Conservation (phyloP, 2,113 vertebrate species). For the Neodontobutis hainanensis region DNA sequence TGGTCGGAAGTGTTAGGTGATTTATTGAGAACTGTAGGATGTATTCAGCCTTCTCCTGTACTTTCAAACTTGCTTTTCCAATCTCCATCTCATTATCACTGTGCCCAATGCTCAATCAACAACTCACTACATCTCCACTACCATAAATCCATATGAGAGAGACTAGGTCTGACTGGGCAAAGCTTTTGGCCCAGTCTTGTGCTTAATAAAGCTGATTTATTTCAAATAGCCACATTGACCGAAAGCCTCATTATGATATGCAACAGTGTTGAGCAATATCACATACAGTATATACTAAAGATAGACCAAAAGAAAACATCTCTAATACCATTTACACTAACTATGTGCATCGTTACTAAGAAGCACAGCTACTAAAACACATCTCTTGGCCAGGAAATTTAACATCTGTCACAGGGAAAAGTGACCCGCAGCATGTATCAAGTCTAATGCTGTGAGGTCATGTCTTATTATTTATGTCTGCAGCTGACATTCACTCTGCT, state of each 20-base stretch:
- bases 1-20: conserved; percentile 55
- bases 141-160: conserved; percentile 65
- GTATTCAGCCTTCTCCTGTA: conserved; percentile 61
- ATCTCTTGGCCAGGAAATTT: conserved; percentile 49
- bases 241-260: conserved; percentile 49
- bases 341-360: conserved; percentile 64
- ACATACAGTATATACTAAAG: conserved; percentile 34
- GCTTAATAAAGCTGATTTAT: conserved; percentile 73
- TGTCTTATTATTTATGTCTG: conserved; percentile 66
- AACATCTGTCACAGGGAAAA: conserved; percentile 57
- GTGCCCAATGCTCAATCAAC: conserved; percentile 67
- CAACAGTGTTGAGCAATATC: conserved; percentile 39
- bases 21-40: conserved; percentile 64
- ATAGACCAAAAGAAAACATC: conserved; percentile 27
- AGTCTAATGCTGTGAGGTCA: conserved; percentile 65
- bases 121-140: conserved; percentile 57
- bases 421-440: conserved; percentile 66
- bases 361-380: conserved; percentile 59
- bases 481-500: conserved; percentile 17
- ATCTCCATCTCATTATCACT: conserved; percentile 78
- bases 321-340: conserved; percentile 61
- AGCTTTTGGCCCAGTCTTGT: conserved; percentile 45
- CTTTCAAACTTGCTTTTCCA: conserved; percentile 70
- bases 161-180: conserved; percentile 56
- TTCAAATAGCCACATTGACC: conserved; percentile 56